Base-by-base conservation (phyloP, 1,140 invertebrate species). In the Armadillidium nasatum region DNA sequence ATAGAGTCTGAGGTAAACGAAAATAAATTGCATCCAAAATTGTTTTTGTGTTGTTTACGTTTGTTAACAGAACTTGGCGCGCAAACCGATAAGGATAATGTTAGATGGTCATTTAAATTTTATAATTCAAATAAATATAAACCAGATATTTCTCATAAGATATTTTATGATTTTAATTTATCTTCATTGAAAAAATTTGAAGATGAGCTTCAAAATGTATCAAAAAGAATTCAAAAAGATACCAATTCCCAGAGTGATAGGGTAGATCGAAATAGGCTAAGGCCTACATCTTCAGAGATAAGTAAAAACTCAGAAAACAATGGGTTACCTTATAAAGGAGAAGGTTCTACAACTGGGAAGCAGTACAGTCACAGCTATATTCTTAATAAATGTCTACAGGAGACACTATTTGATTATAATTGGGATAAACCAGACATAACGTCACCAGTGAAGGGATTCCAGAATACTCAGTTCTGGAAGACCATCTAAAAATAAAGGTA, bases 101-200 rank as follows among this genome's bases (percentile, higher is more conserved):
- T 60, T 15, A 60, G 50, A 60, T 60, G 50, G 50, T 60, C 50
- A 60, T 60, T 60, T 60, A 60, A 60, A 60, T 60, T 60, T 60
- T 60, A 60, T 60, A 60, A 60, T 60, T 60, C 50, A 4, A 13
- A 7, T 13, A 60, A 19, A 60, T 60, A 15, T 60, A 60, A 60
- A 60, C 50, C 50, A 13, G 50, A 60, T 60, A 60, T 60, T 7
- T 15, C 50, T 19, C 50, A 60, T 3, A 60, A 60, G 19, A 60
- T 60, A 60, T 60, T 60, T 60, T 60, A 15, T 60, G 50, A 60
- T 19, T 60, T 60, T 60, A 60, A 13, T 13, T 15, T 15, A 7
- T 60, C 50, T 3, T 60, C 50, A 3, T 19, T 60, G 19, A 7
- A 60, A 60, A 60, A 60, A 60, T 60, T 60, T 60, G 50, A 60